Evolutionary conservation across 2,113 vertebrate genomes (phyloP).

Genomic region (Aldabrachelys gigantea): DNA sequence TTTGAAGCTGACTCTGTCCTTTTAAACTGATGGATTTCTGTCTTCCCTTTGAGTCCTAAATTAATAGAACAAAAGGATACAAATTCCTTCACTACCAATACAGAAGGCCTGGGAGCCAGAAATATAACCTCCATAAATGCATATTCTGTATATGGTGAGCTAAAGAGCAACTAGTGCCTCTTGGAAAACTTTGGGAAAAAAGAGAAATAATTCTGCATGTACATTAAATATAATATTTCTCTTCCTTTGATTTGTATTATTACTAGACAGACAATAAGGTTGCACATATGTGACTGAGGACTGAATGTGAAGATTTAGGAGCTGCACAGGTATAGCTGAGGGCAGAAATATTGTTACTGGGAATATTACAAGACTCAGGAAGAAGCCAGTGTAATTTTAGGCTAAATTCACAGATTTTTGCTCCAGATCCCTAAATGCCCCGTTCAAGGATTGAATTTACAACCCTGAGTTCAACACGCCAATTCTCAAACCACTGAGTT

Average conservation of each 20-base stretch:
- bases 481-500: too few relatives aligned
- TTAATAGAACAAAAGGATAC: neutral
- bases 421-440: too few relatives aligned
- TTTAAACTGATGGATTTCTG: neutral
- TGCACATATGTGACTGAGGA: neutral
- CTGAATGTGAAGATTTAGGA: neutral
- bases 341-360: neutral
- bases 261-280: neutral
- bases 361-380: neutral
- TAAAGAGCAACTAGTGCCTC: neutral
- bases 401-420: accelerated
- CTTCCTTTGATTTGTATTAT: neutral
- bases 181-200: neutral
- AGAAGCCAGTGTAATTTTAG: neutral
- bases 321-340: neutral
- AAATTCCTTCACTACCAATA: neutral
- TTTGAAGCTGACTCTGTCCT: neutral
- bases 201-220: neutral
- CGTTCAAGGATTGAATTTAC: too few relatives aligned
- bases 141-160: neutral
- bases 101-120: neutral
- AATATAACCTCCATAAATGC: neutral
- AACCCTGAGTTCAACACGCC: too few relatives aligned
- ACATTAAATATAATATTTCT: neutral
- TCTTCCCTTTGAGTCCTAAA: too few relatives aligned